Evolutionary conservation across 2,797 vertebrate genomes (phyloP), one percentile per base, ranked within the genome.

Genomic region (Sebastes trivittatus): DNA sequence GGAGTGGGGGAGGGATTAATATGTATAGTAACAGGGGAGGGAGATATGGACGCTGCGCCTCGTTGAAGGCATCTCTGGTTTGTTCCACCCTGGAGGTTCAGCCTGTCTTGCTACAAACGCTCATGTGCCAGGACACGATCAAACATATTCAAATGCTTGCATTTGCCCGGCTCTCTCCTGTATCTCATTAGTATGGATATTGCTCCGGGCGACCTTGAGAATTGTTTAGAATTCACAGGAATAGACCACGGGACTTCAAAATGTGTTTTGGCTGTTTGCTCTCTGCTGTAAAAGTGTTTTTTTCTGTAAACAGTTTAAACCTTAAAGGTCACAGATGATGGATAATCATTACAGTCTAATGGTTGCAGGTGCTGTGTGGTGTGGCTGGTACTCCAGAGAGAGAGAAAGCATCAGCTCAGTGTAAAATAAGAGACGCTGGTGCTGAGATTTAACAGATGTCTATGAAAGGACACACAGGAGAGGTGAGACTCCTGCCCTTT

Each of bases 141-240:
- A 91, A 89, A 94, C 81, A 80, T 78, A 94, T 91, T 88, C 80
- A 89, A 94, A 90, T 90, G 54, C 36, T 29, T 23, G 36, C 55
- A 5, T 80, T 86, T 58, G 60, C 79, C 78, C 1, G 16, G 38
- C 68, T 68, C 29, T 81, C 86, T 81, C 77, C 80, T 87, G 87
- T 70, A 87, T 92, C 82, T 88, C 75, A 90, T 92, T 90, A 89
- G 63, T 34, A 5, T 1, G 20, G 16, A 30, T 67, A 11, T 66
- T 67, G 64, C 82, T 83, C 72, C 34, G 4, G 6, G 86, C 65
- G 36, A 90, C 91, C 91, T 89, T 90, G 86, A 77, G 22, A 54
- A 60, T 68, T 74, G 75, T 77, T 92, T 85, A 52, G 71, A 83
- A 91, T 88, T 87, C 77, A 83, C 62, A 23, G 55, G 60, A 85